Conservation (phyloP, 92 coral and sea anemone genomes). For the Metridium senile region DNA sequence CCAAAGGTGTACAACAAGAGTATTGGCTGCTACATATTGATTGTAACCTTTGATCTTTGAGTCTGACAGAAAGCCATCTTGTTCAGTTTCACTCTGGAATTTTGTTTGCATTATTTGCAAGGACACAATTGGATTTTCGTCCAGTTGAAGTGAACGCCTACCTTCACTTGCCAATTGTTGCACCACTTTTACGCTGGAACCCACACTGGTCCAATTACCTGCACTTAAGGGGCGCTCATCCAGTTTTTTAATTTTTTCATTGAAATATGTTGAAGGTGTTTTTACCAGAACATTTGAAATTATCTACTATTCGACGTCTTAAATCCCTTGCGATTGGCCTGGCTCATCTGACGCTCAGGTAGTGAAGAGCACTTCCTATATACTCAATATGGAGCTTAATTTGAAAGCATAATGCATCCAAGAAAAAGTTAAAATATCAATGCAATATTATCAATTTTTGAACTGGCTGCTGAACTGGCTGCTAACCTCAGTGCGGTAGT, state of each 20-base stretch:
- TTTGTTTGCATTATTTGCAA: conserved; percentile 5
- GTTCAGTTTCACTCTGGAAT: not conserved
- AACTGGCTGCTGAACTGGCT: no score
- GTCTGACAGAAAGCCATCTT: not conserved
- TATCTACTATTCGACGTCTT: not conserved
- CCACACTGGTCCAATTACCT: conserved; percentile 31
- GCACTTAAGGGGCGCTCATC: conserved; percentile 12
- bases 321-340: conserved; percentile 10
- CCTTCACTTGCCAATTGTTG: conserved; percentile 32
- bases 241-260: conserved; percentile 7
- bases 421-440: no score
- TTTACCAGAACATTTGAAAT: not conserved
- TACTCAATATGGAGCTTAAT: no score
- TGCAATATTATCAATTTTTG: no score
- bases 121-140: conserved; percentile 8
- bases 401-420: no score
- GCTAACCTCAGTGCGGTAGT: no score
- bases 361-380: no score
- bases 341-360: no score
- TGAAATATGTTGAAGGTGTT: conserved; percentile 15
- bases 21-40: conserved; percentile 33
- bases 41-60: conserved; percentile 28
- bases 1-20: conserved; percentile 48
- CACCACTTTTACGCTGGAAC: conserved; percentile 8
- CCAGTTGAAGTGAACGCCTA: conserved; percentile 23